Evolutionary conservation across 2,888 invertebrate species (phyloP).

Genomic region (Cheilosia grossa): DNA sequence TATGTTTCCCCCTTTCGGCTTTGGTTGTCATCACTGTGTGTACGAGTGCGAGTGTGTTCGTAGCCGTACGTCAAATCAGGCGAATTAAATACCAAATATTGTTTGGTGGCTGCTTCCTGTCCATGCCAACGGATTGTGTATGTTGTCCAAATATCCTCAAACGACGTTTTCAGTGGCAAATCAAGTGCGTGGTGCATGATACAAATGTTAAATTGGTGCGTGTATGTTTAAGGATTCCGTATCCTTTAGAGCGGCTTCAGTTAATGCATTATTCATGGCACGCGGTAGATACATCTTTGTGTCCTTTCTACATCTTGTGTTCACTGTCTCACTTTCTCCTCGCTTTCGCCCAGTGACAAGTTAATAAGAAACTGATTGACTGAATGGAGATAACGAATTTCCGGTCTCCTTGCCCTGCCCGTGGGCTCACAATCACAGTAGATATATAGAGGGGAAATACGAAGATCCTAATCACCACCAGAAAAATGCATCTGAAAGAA

Average conservation of each 20-base stretch:
- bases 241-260: constrained; percentile 38
- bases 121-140: constrained; percentile 71
- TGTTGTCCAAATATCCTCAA: constrained; percentile 73
- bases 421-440: background rate
- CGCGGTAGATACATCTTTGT: constrained; percentile 48
- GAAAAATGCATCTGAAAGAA: constrained; percentile 68
- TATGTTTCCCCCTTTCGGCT: constrained; percentile 65
- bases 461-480: constrained; percentile 71
- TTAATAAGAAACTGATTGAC: constrained; percentile 77
- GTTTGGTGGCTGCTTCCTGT: constrained; percentile 73
- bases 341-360: constrained; percentile 67
- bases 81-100: constrained; percentile 75
- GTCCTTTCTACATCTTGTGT: constrained; percentile 42
- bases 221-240: constrained; percentile 70
- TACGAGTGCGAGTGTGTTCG: constrained; percentile 28
- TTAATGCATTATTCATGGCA: constrained; percentile 72
- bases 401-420: constrained; percentile 51
- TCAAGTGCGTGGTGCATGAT: constrained; percentile 74
- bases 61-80: constrained; percentile 67
- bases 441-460: constrained; percentile 18
- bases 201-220: constrained; percentile 74
- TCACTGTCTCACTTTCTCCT: constrained; percentile 52
- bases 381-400: constrained; percentile 76
- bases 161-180: constrained; percentile 69
- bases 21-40: constrained; percentile 44